Base-by-base conservation (phyloP, 1,140 invertebrate genomes). In the Delia radicum region DNA sequence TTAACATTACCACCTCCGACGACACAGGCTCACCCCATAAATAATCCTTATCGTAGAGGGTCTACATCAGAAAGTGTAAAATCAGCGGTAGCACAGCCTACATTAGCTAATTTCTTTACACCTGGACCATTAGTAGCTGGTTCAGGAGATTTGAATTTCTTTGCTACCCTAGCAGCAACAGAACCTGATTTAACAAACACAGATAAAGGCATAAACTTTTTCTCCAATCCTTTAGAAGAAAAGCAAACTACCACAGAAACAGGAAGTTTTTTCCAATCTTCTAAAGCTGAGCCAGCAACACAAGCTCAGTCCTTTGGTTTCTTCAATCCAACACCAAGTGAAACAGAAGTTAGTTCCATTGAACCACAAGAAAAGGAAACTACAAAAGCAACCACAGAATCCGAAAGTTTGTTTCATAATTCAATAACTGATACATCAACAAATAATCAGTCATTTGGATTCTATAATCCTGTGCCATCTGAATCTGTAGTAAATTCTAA, bases 51-150 rank as follows among this genome's bases (percentile, higher is more conserved):
- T 46, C 61, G 62, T 3, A 67, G 63, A 48, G 74, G 42, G 26
- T 33, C 74, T 7, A 42, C 31, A 15, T 13, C 31, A 3, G 24
- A 61, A 2, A 13, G 15, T 21, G 10, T 62, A 33, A 69, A 61
- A 63, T n/a, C 6, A 12, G 62, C 42, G 21, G 63, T 24, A 28
- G 6, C 27, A 10, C 73, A 71, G n/a, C 73, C 76, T 1, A 72
- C 27, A 26, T 77, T 77, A 31, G 76, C 73, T 0, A 77, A 75
- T 18, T 77, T 77, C 55, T 77, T 77, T 75, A 69, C 65, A 3
- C 73, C 67, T 8, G 26, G 28, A 13, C 3, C 48, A 18, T 24
- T 26, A n/a, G n/a, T n/a, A 42, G 12, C 15, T n/a, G 33, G 48
- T 26, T 28, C 18, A 21, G 26, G 28, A 2, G 75, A 71, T n/a